Evolutionary conservation across 2,113 vertebrate genomes (phyloP).

Genomic region (Mesitornis unicolor): DNA sequence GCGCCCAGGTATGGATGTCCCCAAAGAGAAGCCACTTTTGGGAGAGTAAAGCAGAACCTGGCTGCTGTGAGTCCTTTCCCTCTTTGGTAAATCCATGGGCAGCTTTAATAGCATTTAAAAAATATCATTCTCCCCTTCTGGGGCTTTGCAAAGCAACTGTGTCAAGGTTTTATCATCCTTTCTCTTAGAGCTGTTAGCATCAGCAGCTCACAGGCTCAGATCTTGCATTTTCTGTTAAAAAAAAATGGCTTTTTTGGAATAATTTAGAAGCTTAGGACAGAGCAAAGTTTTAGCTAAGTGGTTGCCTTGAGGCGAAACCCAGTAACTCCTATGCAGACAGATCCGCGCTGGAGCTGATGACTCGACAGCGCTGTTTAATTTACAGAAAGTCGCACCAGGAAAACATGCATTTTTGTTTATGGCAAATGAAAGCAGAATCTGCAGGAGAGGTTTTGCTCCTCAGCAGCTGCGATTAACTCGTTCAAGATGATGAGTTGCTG

Average conservation of each 20-base stretch:
- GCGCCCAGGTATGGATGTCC: neutral
- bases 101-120: neutral
- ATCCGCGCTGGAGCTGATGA: neutral
- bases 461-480: slow-evolving; percentile 15
- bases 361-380: neutral
- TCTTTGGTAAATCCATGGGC: neutral
- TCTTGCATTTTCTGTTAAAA: neutral
- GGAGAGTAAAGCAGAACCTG: neutral
- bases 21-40: accelerated
- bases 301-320: neutral
- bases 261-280: neutral
- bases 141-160: neutral
- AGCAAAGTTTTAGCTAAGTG: neutral
- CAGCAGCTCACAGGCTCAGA: accelerated
- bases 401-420: slow-evolving; percentile 28
- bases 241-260: neutral
- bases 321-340: neutral
- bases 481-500: neutral
- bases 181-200: neutral
- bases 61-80: neutral
- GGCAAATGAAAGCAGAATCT: neutral
- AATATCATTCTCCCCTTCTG: neutral
- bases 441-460: neutral
- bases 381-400: neutral
- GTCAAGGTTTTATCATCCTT: neutral